Evolutionary conservation across 2,888 invertebrate genomes (phyloP).

Genomic region (Saturnia pavonia): DNA sequence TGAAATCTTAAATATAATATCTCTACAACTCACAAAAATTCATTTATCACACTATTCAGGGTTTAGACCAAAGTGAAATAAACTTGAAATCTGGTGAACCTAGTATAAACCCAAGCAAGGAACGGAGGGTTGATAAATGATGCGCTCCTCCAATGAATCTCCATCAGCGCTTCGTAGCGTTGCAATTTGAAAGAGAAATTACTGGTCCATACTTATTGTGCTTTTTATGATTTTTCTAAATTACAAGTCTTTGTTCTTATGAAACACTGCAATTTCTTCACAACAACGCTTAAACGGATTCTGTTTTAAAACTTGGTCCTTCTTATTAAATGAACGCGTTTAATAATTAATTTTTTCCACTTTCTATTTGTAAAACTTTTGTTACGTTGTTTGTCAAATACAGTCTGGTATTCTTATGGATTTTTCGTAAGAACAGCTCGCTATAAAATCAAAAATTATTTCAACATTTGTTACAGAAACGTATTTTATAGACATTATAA

Average conservation of each 20-base stretch:
- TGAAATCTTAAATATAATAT: background rate
- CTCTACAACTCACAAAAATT: background rate
- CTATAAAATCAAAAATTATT: no score
- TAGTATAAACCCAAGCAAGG: slow-evolving; percentile 63
- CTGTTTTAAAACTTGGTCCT: slow-evolving; percentile 21
- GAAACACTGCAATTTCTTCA: slow-evolving; percentile 31
- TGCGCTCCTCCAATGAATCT: slow-evolving; percentile 71
- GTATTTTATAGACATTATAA: no score
- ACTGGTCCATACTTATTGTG: slow-evolving; percentile 51
- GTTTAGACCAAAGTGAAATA: slow-evolving; percentile 54
- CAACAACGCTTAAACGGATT: slow-evolving; percentile 18
- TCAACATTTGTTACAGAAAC: background rate
- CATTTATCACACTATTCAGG: slow-evolving; percentile 53
- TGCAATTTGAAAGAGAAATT: slow-evolving; percentile 68
- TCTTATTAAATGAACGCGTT: background rate
- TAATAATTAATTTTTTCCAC: background rate
- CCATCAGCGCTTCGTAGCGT: slow-evolving; percentile 63
- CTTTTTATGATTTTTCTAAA: slow-evolving; percentile 43
- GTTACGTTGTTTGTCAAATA: background rate
- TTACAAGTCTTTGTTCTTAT: slow-evolving; percentile 38
- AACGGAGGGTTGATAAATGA: slow-evolving; percentile 74
- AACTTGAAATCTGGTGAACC: slow-evolving; percentile 60
- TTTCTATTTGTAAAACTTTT: background rate
- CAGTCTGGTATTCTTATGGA: background rate
- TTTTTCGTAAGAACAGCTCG: background rate